Percentiles rank a stretch among this genome's conserved stretches.
Conservation (phyloP, 2,797 vertebrate species). For the Manis pentadactyla region DNA sequence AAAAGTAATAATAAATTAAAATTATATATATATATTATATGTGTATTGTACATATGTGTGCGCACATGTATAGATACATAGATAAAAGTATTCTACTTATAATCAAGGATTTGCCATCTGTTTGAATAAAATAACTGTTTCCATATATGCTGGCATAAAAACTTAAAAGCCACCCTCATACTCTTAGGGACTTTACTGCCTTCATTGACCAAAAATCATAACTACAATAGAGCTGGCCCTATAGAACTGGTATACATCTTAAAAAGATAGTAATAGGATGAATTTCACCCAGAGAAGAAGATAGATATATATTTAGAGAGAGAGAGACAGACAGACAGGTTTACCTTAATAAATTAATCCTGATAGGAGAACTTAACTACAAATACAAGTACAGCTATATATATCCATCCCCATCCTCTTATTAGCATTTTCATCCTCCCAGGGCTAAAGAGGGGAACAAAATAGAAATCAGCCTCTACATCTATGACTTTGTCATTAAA, state of each 20-base stretch:
- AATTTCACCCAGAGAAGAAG: background rate
- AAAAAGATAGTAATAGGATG: background rate
- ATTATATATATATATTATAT: background rate
- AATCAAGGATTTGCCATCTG: background rate
- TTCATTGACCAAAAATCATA: background rate
- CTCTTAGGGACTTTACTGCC: background rate
- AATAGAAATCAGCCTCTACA: constrained; percentile 1
- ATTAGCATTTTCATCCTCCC: background rate
- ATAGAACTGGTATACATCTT: background rate
- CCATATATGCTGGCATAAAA: background rate
- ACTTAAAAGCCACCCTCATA: background rate
- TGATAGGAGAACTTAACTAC: background rate
- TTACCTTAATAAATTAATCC: background rate
- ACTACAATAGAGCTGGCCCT: background rate
- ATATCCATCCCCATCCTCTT: background rate
- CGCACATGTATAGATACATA: too few species aligned
- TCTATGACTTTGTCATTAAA: constrained; percentile 28
- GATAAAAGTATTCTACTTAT: background rate
- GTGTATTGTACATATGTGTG: background rate
- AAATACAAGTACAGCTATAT: background rate
- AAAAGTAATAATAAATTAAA: constrained; percentile 8
- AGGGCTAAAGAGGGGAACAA: background rate
- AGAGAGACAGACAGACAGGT: background rate
- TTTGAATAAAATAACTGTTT: background rate
- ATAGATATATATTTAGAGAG: background rate